Conservation (phyloP, 2,113 vertebrate species). For the Microcebus tavaratra region DNA sequence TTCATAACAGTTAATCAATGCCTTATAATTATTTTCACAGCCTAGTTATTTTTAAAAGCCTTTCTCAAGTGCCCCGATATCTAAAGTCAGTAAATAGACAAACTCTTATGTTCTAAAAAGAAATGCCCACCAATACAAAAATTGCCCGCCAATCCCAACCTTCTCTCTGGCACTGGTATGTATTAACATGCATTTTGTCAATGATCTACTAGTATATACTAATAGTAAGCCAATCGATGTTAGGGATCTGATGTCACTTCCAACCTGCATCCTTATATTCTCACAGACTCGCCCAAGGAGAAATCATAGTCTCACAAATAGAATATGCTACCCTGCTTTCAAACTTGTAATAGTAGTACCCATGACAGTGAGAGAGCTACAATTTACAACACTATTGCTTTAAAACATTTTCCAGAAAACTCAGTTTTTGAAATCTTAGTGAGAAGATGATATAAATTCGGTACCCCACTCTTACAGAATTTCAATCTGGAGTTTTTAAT, state of each 20-base stretch:
- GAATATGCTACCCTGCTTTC: constrained; percentile 2
- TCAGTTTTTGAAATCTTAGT: neutral
- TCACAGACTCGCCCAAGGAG: neutral
- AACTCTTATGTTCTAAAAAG: neutral
- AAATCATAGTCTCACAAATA: neutral
- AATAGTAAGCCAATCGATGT: neutral
- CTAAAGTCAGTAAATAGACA: neutral
- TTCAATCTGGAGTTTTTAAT: neutral
- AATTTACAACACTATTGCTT: neutral
- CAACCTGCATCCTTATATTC: neutral
- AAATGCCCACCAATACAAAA: neutral
- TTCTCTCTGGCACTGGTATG: neutral
- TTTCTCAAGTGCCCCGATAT: neutral
- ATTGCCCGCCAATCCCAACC: neutral
- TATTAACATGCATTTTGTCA: neutral
- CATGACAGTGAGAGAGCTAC: neutral
- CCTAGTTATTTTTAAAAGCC: neutral
- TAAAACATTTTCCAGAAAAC: constrained; percentile 1
- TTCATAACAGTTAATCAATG: neutral
- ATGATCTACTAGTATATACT: neutral
- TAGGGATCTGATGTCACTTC: neutral
- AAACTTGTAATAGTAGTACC: neutral
- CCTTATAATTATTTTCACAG: neutral
- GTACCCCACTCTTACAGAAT: neutral
- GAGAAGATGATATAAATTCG: neutral